Evolutionary conservation across 2,797 vertebrate genomes (phyloP), one percentile per base, ranked within the genome.

Genomic region (Neopelma chrysocephalum): DNA sequence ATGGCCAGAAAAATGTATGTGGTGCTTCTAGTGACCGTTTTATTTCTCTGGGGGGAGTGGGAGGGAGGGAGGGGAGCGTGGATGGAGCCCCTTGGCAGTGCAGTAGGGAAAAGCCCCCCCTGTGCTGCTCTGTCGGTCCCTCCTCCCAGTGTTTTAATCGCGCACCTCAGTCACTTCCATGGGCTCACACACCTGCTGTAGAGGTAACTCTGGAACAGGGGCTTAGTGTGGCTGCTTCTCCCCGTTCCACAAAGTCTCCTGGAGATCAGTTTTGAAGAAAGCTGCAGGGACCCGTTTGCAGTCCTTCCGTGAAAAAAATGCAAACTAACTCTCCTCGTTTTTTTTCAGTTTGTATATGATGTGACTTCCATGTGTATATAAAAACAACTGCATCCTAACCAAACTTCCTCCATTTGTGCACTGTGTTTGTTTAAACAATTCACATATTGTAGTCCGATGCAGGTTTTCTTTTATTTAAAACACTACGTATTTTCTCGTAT

Each of bases 321-420:
- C 88, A 82, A 48, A 94, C 85, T 80, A 32, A 73, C 64, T 76
- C 43, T 87, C 75, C 84, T 93, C 56, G 29, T 20, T 32, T 22
- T 90, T 97, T 96, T 90, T 62, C 87, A 77, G 47, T 97, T 87
- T 95, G 93, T 97, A 96, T 98, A 96, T 97, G 97, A 96, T 98
- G 96, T 97, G 97, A 98, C 98, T 98, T 98, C 98, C 97, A 98
- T 93, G 73, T 98, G 89, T 96, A 97, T 97, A 97, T 96, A 97
- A 95, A 90, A 98, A 97, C 29, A 9, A 97, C 97, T 98, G 97
- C 76, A 29, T 98, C 96, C 98, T 97, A 98, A 98, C 98, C 98
- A 98, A 93, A 98, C 98, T 98, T 98, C 98, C 98, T 99, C 98
- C 98, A 97, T 96, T 96, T 97, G 98, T 99, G 98, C 98, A 99